These are phyloP conservation scores for Cherax destructor DNA, from an alignment of 1,140 invertebrate species.

Conservation along the genomic window DNA sequence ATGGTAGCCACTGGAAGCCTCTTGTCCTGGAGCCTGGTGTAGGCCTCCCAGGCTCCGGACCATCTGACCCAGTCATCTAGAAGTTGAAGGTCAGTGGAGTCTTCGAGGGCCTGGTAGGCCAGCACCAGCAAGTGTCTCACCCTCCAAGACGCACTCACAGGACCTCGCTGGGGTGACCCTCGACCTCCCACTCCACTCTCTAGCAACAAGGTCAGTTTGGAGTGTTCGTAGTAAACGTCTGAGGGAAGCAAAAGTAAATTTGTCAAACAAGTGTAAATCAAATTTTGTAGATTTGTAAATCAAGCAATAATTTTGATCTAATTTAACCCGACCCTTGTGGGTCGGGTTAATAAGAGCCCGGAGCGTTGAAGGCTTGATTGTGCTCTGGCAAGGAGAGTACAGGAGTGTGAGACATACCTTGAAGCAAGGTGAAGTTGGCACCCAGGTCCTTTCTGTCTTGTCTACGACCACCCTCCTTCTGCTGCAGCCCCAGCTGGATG, in stretches of 20 bases:
- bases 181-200: slow-evolving; percentile 21
- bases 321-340: no score
- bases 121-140: slow-evolving; percentile 46
- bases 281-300: no score
- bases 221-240: slow-evolving; percentile 54
- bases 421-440: slow-evolving; percentile 36
- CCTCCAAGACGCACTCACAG: not conserved
- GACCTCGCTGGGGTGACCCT: not conserved
- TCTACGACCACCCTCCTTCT: not conserved
- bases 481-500: not conserved
- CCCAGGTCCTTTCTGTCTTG: slow-evolving; percentile 30
- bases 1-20: slow-evolving; percentile 54
- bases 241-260: not conserved
- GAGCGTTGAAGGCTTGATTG: no score
- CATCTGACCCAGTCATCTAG: slow-evolving; percentile 64
- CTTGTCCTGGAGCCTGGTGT: slow-evolving; percentile 51
- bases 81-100: slow-evolving; percentile 37
- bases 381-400: no score
- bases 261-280: no score
- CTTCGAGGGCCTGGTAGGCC: slow-evolving; percentile 58
- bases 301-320: no score
- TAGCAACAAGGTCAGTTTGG: slow-evolving; percentile 46
- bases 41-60: slow-evolving; percentile 62
- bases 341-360: no score
- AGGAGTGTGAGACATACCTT: slow-evolving; percentile 14